Evolutionary conservation across 2,888 invertebrate genomes (phyloP).

Genomic region (Meteorus cinctellus): DNA sequence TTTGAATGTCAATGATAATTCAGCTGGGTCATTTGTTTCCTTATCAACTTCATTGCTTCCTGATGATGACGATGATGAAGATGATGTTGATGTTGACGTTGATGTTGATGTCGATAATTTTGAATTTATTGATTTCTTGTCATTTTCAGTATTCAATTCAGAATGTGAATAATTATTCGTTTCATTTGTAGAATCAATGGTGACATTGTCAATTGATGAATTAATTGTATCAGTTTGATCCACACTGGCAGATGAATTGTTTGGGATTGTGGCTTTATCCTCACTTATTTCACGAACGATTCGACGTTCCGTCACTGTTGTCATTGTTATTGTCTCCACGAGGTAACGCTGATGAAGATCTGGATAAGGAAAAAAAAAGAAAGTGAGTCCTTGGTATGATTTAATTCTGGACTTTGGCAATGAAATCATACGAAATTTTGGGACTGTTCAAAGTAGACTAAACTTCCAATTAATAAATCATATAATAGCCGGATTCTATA

Average conservation of each 20-base stretch:
- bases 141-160: conserved; percentile 9
- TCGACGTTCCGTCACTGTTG: conserved; percentile 80
- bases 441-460: too few relatives aligned
- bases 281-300: conserved; percentile 76
- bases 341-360: conserved; percentile 75
- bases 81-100: conserved; percentile 54
- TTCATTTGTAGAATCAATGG: conserved; percentile 32
- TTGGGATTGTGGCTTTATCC: conserved; percentile 53
- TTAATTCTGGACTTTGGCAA: too few relatives aligned
- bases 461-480: too few relatives aligned
- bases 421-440: too few relatives aligned
- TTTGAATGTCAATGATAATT: conserved; percentile 77
- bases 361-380: conserved; percentile 47
- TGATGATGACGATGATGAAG: conserved; percentile 31
- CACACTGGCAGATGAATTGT: conserved; percentile 33
- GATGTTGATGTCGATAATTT: conserved; percentile 52
- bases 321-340: conserved; percentile 81
- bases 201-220: conserved; percentile 27
- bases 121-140: conserved; percentile 34
- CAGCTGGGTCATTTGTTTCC: conserved; percentile 70
- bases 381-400: background rate
- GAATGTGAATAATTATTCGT: background rate
- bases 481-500: too few relatives aligned
- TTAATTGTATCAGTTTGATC: conserved; percentile 42
- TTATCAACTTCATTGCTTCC: conserved; percentile 35